These are phyloP conservation scores for Drosophila littoralis DNA, from an alignment of 1,140 invertebrate species.

Conservation along the genomic window DNA sequence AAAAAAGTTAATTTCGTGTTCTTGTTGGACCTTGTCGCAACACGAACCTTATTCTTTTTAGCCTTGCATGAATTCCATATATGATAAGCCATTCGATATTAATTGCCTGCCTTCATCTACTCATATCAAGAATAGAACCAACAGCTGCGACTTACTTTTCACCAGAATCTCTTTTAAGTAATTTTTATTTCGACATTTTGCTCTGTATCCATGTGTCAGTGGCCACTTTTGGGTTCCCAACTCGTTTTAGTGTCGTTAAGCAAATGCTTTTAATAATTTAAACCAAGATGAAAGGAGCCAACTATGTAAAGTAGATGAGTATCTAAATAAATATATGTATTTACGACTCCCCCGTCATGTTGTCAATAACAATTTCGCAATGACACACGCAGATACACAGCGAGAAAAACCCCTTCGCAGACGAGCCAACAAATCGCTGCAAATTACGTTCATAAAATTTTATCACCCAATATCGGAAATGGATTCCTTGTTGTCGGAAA, in stretches of 20 bases:
- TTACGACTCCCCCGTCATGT: constrained; percentile 72
- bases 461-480: constrained; percentile 83
- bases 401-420: constrained; percentile 50
- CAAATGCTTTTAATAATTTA: constrained; percentile 80
- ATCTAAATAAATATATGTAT: constrained; percentile 76
- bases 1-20: no score
- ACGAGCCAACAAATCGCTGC: constrained; percentile 79
- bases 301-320: constrained; percentile 46
- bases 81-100: no score
- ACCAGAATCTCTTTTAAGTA: not conserved
- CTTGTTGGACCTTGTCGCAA: no score
- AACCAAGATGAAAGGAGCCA: constrained; percentile 52
- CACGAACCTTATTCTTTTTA: no score
- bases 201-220: not conserved
- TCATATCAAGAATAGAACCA: not conserved
- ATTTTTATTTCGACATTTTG: not conserved
- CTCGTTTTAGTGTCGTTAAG: constrained; percentile 38
- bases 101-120: no score
- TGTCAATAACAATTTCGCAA: constrained; percentile 79
- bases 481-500: constrained; percentile 67
- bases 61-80: no score
- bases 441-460: constrained; percentile 83
- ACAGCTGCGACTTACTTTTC: not conserved
- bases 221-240: not conserved
- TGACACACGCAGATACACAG: constrained; percentile 44